Evolutionary conservation across 2,113 vertebrate species (phyloP).

Genomic region (Salminus brasiliensis): DNA sequence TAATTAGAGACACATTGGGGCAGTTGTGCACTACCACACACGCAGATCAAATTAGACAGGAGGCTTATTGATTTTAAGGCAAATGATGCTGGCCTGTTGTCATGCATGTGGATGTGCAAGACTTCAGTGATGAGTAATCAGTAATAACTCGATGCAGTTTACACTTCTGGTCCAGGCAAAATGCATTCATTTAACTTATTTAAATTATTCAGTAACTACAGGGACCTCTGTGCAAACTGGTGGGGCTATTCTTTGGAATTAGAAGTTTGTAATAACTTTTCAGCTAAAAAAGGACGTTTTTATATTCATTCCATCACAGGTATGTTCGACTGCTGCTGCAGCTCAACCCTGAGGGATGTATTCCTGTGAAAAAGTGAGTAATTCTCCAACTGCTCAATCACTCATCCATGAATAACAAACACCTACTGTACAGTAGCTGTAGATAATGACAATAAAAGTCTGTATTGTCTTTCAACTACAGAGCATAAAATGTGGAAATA

Average conservation of each 20-base stretch:
- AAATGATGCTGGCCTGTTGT: slow-evolving; percentile 35
- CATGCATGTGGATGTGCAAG: slow-evolving; percentile 15
- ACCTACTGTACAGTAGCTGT: neutral
- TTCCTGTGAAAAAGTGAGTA: slow-evolving; percentile 97
- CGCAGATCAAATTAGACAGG: slow-evolving; percentile 28
- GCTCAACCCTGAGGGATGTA: slow-evolving; percentile 91
- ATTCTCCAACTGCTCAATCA: slow-evolving; percentile 5
- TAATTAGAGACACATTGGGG: slow-evolving; percentile 19
- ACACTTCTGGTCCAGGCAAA: neutral
- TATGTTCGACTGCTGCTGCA: slow-evolving; percentile 93
- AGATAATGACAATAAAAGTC: too few relatives aligned
- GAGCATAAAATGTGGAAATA: too few relatives aligned
- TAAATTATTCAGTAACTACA: too few relatives aligned
- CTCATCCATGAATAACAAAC: neutral
- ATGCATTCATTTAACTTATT: too few relatives aligned
- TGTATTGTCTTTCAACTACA: too few relatives aligned
- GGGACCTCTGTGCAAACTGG: too few relatives aligned
- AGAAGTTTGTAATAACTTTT: too few relatives aligned
- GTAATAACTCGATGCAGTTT: too few relatives aligned
- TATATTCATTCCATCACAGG: slow-evolving; percentile 68
- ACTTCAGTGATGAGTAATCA: slow-evolving; percentile 24
- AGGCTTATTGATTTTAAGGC: slow-evolving; percentile 36
- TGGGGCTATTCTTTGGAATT: too few relatives aligned
- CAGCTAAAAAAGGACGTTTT: slow-evolving; percentile 21
- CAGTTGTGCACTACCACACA: slow-evolving; percentile 30